phyloP scores from a whole-genome alignment of 2,888 invertebrate genomes.

The Lampropteryx suffumata region DNA sequence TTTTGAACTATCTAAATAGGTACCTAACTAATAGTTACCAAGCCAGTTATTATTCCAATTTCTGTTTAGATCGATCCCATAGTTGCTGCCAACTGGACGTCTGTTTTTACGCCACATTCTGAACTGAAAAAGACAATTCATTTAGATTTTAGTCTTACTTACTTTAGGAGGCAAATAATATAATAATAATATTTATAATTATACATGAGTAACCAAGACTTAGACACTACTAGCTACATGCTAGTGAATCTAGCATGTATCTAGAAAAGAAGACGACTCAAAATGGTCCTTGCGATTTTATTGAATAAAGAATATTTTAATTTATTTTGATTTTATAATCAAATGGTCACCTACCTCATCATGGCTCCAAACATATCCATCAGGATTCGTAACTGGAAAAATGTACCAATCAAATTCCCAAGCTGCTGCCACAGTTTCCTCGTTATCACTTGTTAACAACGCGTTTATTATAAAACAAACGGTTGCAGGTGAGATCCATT shows the following conservation, averaged over 20 bases:
- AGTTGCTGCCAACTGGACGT: slow-evolving; percentile 62
- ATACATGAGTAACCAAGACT: no score
- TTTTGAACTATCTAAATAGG: no score
- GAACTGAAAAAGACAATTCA: slow-evolving; percentile 75
- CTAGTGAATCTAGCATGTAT: no score
- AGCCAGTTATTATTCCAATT: slow-evolving; percentile 81
- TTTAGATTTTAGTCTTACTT: neutral
- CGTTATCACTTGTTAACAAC: slow-evolving; percentile 83
- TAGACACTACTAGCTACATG: no score
- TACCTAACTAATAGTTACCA: slow-evolving; percentile 61
- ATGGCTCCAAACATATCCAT: slow-evolving; percentile 87
- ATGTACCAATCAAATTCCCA: slow-evolving; percentile 89
- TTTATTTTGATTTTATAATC: no score
- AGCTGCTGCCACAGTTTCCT: slow-evolving; percentile 78
- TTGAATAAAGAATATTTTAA: no score
- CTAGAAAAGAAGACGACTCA: no score
- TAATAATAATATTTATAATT: no score
- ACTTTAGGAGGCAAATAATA: no score
- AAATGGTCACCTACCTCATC: slow-evolving; percentile 70
- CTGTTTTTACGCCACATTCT: slow-evolving; percentile 87
- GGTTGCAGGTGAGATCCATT: slow-evolving; percentile 88
- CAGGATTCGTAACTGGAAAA: slow-evolving; percentile 88
- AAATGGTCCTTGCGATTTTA: no score
- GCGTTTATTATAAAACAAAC: slow-evolving; percentile 87
- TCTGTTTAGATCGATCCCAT: slow-evolving; percentile 87